These are phyloP conservation scores for Sceliomorpha sp. DNA, from an alignment of 2,888 invertebrate genomes.

Conservation along the genomic window DNA sequence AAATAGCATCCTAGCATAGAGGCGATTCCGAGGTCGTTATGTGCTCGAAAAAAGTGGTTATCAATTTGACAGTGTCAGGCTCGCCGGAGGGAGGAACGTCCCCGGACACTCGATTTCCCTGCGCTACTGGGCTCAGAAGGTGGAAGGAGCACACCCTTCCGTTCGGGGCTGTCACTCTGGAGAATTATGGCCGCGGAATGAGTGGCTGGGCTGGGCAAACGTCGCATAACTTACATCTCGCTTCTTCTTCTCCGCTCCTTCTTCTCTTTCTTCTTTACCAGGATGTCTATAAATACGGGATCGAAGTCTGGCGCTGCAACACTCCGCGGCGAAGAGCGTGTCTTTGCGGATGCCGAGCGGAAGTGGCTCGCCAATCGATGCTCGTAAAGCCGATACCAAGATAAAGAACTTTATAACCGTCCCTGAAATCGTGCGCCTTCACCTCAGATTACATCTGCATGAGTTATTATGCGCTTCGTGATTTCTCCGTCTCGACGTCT, in stretches of 20 bases:
- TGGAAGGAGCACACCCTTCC: constrained; percentile 73
- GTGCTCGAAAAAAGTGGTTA: constrained; percentile 65
- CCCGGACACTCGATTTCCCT: constrained; percentile 72
- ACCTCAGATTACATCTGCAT: constrained; percentile 48
- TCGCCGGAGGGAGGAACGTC: constrained; percentile 28
- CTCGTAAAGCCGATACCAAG: constrained; percentile 51
- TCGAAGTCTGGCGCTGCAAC: constrained; percentile 54
- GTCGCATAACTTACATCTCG: constrained; percentile 75
- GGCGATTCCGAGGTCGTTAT: constrained; percentile 53
- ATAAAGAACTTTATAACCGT: constrained; percentile 52
- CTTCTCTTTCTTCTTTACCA: constrained; percentile 68
- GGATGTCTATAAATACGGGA: constrained; percentile 74
- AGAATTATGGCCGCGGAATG: constrained; percentile 78
- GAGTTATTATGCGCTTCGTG: constrained; percentile 43
- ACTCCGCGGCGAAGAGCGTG: constrained; percentile 31
- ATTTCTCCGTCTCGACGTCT: constrained; percentile 36
- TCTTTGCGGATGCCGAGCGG: constrained; percentile 40
- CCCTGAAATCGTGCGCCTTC: constrained; percentile 46
- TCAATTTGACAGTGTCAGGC: constrained; percentile 75
- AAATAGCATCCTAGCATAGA: constrained; percentile 33
- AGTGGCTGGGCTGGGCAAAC: constrained; percentile 79
- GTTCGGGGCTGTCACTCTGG: constrained; percentile 76
- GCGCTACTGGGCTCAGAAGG: constrained; percentile 57
- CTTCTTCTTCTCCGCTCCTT: constrained; percentile 63
- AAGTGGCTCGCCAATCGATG: constrained; percentile 55